phyloP scores from a whole-genome alignment of 2,797 vertebrate genomes.

The Falco columbarius region DNA sequence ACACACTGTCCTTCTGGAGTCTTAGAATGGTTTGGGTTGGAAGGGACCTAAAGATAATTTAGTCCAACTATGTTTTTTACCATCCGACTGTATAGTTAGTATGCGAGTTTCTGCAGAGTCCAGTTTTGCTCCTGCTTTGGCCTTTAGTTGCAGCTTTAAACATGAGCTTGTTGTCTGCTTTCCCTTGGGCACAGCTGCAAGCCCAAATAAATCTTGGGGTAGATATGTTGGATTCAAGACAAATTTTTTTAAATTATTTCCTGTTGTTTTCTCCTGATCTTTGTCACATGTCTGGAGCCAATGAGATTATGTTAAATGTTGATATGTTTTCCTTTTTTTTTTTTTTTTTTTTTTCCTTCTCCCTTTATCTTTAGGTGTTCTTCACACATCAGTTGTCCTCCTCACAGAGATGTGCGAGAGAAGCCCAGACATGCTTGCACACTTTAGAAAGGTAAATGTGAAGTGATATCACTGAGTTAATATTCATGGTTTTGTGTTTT shows the following conservation, averaged over 20 bases:
- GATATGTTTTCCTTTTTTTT: not conserved
- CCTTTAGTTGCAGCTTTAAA: not conserved
- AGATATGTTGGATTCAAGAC: not conserved
- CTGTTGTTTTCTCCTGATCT: not conserved
- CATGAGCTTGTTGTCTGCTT: not conserved
- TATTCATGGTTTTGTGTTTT: not conserved
- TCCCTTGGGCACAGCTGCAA: not conserved
- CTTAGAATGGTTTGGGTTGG: not conserved
- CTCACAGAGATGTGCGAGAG: constrained; percentile 99
- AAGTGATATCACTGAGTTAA: not conserved
- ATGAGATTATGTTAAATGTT: not conserved
- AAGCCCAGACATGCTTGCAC: constrained; percentile 98
- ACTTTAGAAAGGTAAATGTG: constrained; percentile 95
- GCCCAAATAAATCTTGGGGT: not conserved
- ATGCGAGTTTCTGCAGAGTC: not conserved
- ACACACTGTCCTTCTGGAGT: not conserved
- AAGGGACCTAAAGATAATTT: not conserved
- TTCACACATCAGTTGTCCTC: constrained; percentile 98
- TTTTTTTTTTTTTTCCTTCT: not conserved
- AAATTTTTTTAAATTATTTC: not conserved
- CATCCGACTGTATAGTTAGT: not conserved
- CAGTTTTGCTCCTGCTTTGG: not conserved
- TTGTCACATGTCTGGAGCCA: not conserved
- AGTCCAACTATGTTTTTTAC: not conserved
- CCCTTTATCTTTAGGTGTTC: constrained; percentile 84